These are phyloP conservation scores for Smittia aterrima DNA, from an alignment of 2,888 invertebrate species.

Conservation along the genomic window DNA sequence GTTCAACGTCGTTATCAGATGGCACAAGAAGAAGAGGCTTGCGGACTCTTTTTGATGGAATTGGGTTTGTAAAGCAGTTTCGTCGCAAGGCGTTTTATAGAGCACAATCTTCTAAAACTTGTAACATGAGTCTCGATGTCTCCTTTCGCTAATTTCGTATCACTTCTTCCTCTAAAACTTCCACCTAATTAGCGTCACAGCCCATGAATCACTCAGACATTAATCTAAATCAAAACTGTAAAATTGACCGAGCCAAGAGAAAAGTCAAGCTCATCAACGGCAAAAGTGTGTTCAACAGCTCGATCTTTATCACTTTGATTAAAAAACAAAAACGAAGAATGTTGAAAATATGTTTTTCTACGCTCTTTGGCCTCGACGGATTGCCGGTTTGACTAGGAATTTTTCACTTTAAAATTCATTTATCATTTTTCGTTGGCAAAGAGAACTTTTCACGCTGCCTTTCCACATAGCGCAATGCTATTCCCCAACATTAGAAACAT, in stretches of 20 bases:
- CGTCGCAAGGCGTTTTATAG: no score
- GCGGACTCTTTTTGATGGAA: no score
- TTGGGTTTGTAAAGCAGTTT: no score
- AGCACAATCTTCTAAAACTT: no score
- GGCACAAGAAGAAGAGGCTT: no score
- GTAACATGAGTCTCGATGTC: no score
- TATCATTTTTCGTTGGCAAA: conserved; percentile 37
- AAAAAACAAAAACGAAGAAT: conserved; percentile 22
- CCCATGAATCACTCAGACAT: background rate
- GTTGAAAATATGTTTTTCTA: background rate
- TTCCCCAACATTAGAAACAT: conserved; percentile 28
- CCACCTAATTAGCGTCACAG: background rate
- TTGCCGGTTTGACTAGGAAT: background rate
- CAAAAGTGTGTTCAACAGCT: conserved; percentile 10
- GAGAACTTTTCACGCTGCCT: conserved; percentile 37
- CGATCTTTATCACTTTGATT: conserved; percentile 38
- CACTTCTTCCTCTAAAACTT: no score
- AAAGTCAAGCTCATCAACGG: background rate
- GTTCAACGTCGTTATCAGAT: no score
- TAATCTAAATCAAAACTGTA: background rate
- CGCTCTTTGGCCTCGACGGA: background rate
- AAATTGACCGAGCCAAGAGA: background rate
- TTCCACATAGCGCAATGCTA: conserved; percentile 4
- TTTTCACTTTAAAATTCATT: conserved; percentile 38
- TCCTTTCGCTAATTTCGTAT: background rate